Base-by-base conservation (phyloP, 2,797 vertebrate species). In the Austrolebias charrua region DNA sequence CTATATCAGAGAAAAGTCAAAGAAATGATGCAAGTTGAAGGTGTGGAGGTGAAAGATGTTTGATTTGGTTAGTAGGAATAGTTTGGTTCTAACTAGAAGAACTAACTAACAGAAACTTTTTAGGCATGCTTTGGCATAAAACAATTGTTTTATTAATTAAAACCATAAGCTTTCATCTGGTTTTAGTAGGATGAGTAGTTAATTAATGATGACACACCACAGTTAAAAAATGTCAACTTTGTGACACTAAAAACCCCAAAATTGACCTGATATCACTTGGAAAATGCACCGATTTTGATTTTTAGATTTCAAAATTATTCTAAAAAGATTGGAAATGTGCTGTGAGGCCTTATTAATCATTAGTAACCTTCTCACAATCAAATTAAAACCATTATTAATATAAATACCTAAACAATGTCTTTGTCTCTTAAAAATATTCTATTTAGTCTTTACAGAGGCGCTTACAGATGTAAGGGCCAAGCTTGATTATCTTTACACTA, bases 31-130 rank as follows among this genome's bases (percentile, higher is more conserved):
- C 35, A 33, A 69, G 66, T 64, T 57, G 24, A 69, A 82, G 46
- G 42, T 62, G 48, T 58, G 48, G 28, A 46, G 45, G 59, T 11
- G 49, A 71, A 73, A 77, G 61, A 55, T 28, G 45, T 74, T 56
- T 68, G 66, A 63, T 69, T 28, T 63, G 57, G 11, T 10, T 12
- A 28, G 46, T 69, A 45, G 55, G 46, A 28, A 55, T 31, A 52
- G 62, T 65, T 58, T 24, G 29, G 33, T 29, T 69, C 1, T 45
- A 20, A 69, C 56, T n/a, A 44, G 35, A 19, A 59, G 54, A 69
- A 52, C 10, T 72, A 48, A 56, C 45, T 66, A 40, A 63, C n/a
- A 71, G 70, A 73, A 60, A n/a, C 28, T 64, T 40, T n/a, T 54
- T 73, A 57, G 60, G 63, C 65, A 66, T 59, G 19, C 62, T 76